Percentiles rank a stretch among this genome's conserved stretches.
Evolutionary conservation across 2,113 vertebrate species (phyloP).

Genomic region (Raphicerus campestris): DNA sequence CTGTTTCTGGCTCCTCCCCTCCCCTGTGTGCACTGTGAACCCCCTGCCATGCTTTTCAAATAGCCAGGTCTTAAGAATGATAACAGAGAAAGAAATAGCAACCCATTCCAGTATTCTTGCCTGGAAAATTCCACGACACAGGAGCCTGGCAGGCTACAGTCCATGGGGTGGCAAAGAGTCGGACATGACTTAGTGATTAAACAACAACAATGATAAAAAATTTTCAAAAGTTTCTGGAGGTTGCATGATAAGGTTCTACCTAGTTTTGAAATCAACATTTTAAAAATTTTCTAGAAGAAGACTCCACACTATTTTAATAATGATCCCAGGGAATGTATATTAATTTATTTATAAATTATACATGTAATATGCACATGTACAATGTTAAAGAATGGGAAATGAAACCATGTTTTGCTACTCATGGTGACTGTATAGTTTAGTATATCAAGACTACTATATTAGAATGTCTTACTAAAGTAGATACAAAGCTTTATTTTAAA

Average conservation of each 20-base stretch:
- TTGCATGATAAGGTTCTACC: not conserved
- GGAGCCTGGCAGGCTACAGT: not conserved
- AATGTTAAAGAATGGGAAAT: not conserved
- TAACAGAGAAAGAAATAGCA: not conserved
- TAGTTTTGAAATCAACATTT: not conserved
- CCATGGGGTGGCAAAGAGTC: not conserved
- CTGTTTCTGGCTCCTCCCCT: not conserved
- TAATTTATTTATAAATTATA: not conserved
- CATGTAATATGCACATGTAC: not conserved
- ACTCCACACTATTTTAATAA: not conserved
- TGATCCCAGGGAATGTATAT: not conserved
- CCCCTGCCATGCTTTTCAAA: not conserved
- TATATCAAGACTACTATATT: not conserved
- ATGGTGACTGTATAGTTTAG: not conserved
- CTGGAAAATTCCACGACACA: not conserved
- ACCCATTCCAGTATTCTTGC: not conserved
- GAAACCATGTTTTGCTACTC: not conserved
- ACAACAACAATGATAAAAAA: not conserved
- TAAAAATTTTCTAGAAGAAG: not conserved
- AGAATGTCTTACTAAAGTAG: not conserved
- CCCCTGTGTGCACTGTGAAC: not conserved
- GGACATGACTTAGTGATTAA: not conserved
- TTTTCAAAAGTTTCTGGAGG: not conserved
- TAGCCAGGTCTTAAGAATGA: not conserved
- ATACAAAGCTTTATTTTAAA: slow-evolving; percentile 6